A percentile compares a stretch with the other conserved stretches of the same genome.
phyloP scores from a whole-genome alignment of 2,888 invertebrate species.

The Stomorhina lunata region DNA sequence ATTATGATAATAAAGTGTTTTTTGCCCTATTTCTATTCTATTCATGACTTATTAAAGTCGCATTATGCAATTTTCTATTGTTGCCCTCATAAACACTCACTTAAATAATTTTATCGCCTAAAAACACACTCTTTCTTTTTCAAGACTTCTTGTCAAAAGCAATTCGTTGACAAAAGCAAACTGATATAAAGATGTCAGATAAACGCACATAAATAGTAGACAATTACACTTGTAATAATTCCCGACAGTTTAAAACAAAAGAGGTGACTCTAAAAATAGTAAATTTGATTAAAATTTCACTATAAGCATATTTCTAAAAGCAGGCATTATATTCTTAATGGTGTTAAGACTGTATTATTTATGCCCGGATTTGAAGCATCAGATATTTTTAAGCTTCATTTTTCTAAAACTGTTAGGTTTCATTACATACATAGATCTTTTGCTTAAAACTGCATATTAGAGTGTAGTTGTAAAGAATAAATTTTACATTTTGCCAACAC shows the following conservation, averaged over 20 bases:
- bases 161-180: slow-evolving; percentile 54
- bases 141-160: slow-evolving; percentile 45
- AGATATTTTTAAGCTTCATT: too few species aligned
- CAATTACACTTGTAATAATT: not conserved
- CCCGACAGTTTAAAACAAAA: too few species aligned
- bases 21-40: not conserved
- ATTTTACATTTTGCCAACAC: slow-evolving; percentile 52
- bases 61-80: slow-evolving; percentile 18
- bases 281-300: too few species aligned
- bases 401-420: too few species aligned
- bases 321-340: too few species aligned
- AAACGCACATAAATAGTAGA: slow-evolving; percentile 9
- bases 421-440: slow-evolving; percentile 16
- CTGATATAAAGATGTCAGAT: slow-evolving; percentile 56
- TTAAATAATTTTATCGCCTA: slow-evolving; percentile 56
- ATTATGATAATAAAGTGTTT: not conserved
- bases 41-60: slow-evolving; percentile 3
- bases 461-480: slow-evolving; percentile 30
- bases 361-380: too few species aligned
- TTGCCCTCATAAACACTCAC: slow-evolving; percentile 54
- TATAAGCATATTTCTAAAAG: too few species aligned
- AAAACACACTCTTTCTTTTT: slow-evolving; percentile 36
- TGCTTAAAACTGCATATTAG: slow-evolving; percentile 10
- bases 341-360: too few species aligned
- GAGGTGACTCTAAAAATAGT: too few species aligned